Evolutionary conservation across 2,113 vertebrate genomes (phyloP), one percentile per base, ranked within the genome.

Genomic region (Noturus placidus): DNA sequence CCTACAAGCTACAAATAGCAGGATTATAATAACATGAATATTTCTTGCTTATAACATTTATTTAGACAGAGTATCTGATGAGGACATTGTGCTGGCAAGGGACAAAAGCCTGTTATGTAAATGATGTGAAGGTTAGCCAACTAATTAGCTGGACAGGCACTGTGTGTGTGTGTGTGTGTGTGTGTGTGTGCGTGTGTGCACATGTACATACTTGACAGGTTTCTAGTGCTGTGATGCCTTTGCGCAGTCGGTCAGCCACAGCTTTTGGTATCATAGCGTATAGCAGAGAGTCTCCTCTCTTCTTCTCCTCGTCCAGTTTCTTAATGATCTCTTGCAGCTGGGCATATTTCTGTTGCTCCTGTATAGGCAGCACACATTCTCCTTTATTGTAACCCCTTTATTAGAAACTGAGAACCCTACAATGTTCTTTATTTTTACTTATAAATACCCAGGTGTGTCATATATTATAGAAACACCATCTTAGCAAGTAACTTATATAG

Each of bases 211-310:
- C 94, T 94, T 95, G 94, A 86, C 94, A 95, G 1, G 94, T 95
- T 87, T 96, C 94, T 88, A 94, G 91, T 0, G 94, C 94, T 0
- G 94, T 94, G 89, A 95, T 94, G 50, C 95, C 93, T 87, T 96
- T 96, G 86, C 95, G 87, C 30, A 95, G 93, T 42, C 90, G 92
- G 90, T 95, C 94, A 14, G 95, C 94, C 88, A 94, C 92, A 25
- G 94, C 93, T 92, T 95, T 95, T 22, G 93, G 92, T 84, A 95
- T 95, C 95, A 95, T 95, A 89, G 94, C 94, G 6, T 95, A 96
- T 52, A 96, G 91, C 86, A 95, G 89, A 5, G 94, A 95, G 86
- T 96, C 94, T 0, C 93, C 80, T 83, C 94, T 93, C 84, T 95
- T 96, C 92, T 95, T 95, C 92, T 95, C 94, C 65, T 96, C 91